A percentile compares a stretch with the other conserved stretches of the same genome.
phyloP scores from a whole-genome alignment of 2,113 vertebrate species.

The Thinocorus orbignyianus region DNA sequence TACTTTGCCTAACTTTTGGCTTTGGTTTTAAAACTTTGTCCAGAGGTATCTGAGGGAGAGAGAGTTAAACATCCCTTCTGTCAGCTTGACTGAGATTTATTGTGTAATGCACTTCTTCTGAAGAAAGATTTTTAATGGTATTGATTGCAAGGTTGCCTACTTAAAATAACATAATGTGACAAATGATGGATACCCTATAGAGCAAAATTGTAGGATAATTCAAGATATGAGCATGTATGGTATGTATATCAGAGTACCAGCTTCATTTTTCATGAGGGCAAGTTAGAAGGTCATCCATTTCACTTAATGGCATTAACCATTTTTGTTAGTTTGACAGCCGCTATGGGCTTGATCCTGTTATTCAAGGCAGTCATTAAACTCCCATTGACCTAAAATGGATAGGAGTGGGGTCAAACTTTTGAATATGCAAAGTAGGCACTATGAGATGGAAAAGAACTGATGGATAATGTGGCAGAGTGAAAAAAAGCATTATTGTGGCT shows the following conservation, averaged over 20 bases:
- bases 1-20: neutral
- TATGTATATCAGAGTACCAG: neutral
- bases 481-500: neutral
- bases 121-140: conserved; percentile 51
- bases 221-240: neutral
- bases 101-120: neutral
- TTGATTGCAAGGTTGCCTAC: conserved; percentile 49
- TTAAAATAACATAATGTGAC: conserved; percentile 57
- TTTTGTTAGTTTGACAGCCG: conserved; percentile 47
- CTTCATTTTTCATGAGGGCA: conserved; percentile 35
- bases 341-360: conserved; percentile 49
- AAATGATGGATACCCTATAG: conserved; percentile 22
- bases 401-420: neutral
- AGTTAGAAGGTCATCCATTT: conserved; percentile 50
- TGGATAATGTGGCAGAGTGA: neutral
- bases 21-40: neutral
- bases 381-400: conserved; percentile 18
- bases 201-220: conserved; percentile 35
- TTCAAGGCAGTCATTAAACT: conserved; percentile 43
- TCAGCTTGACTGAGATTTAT: conserved; percentile 7
- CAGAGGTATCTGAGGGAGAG: neutral
- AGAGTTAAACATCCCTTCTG: neutral
- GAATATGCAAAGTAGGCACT: neutral
- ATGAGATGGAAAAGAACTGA: neutral
- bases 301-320: neutral